These are phyloP conservation scores for Heliangelus exortis DNA, from an alignment of 2,797 vertebrate species.

Conservation along the genomic window DNA sequence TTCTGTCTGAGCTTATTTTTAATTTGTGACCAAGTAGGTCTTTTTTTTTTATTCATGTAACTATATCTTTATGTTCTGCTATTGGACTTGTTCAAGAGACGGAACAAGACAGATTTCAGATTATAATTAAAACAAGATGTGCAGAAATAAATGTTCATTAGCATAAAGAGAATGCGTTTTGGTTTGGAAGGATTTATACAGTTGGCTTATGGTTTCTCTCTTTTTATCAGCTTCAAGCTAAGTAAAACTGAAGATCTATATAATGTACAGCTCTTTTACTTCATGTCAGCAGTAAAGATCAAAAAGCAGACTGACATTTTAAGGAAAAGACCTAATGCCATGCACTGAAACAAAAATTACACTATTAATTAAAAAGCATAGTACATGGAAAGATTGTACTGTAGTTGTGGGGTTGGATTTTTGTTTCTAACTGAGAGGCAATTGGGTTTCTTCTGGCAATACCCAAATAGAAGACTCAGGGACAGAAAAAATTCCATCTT, in stretches of 20 bases:
- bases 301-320: conserved; percentile 64
- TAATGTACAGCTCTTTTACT: conserved; percentile 65
- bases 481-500: background rate
- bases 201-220: conserved; percentile 75
- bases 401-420: background rate
- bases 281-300: conserved; percentile 70
- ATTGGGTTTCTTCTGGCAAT: background rate
- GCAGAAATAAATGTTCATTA: conserved; percentile 68
- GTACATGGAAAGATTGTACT: background rate
- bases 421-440: background rate
- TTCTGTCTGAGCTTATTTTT: conserved; percentile 69
- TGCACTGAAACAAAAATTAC: conserved; percentile 2
- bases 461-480: background rate
- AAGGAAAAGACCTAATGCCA: conserved; percentile 12
- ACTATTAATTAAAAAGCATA: background rate
- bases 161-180: conserved; percentile 71
- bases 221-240: conserved; percentile 74
- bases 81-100: conserved; percentile 74
- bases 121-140: conserved; percentile 82
- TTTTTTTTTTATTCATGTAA: conserved; percentile 78
- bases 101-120: conserved; percentile 76
- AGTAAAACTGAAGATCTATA: conserved; percentile 69
- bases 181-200: conserved; percentile 75
- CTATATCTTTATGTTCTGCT: conserved; percentile 66
- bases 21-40: conserved; percentile 62